Percentiles rank a stretch among this genome's conserved stretches.
These are phyloP conservation scores for Anadara kagoshimensis DNA, from an alignment of 1,140 invertebrate species.

Conservation along the genomic window DNA sequence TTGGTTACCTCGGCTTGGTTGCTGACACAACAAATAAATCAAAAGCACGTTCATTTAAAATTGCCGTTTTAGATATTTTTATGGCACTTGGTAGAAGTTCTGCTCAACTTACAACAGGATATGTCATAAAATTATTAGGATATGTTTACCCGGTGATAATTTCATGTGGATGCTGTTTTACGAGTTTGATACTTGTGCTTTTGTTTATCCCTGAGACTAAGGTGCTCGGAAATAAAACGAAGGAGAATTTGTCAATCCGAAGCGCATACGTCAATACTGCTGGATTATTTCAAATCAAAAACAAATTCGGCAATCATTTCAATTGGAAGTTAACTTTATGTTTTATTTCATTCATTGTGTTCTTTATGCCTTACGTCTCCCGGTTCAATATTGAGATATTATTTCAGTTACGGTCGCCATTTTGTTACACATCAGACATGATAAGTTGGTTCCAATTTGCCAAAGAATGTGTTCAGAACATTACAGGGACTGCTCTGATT, in stretches of 20 bases:
- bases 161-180: not conserved
- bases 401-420: constrained; percentile 5
- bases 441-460: constrained; percentile 5
- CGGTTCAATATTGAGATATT: not conserved
- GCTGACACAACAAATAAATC: not conserved
- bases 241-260: not conserved
- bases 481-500: not conserved
- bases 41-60: constrained; percentile 13
- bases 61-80: constrained; percentile 1
- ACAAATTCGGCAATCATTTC: too few species aligned
- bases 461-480: not conserved
- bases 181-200: not conserved
- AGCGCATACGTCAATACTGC: not conserved
- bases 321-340: not conserved
- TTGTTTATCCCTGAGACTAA: not conserved
- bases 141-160: constrained; percentile 1
- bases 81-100: not conserved
- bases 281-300: not conserved
- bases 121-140: constrained; percentile 3
- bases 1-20: constrained; percentile 4
- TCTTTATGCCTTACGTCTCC: not conserved
- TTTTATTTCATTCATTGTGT: constrained; percentile 3
- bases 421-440: constrained; percentile 9
- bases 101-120: constrained; percentile 7
- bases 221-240: not conserved